Evolutionary conservation across 2,797 vertebrate genomes (phyloP).

Genomic region (Gallinago nigripennis): DNA sequence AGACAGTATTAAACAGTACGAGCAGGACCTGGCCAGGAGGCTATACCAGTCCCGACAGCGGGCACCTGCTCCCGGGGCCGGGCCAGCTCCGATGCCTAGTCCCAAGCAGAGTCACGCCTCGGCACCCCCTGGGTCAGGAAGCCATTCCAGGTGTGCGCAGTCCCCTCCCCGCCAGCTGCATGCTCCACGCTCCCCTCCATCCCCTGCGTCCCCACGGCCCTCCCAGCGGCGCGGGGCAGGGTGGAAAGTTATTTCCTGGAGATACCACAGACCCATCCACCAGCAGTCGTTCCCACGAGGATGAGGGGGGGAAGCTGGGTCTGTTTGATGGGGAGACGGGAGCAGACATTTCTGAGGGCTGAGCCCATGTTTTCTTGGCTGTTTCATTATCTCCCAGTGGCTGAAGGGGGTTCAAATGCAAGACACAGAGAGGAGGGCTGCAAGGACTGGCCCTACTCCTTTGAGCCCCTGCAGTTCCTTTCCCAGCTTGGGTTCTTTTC

Average conservation of each 20-base stretch:
- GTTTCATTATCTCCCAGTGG: not conserved
- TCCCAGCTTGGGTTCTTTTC: not conserved
- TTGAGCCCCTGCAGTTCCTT: not conserved
- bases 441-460: not conserved
- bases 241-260: not conserved
- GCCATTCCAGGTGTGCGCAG: slow-evolving; percentile 66
- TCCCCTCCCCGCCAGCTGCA: slow-evolving; percentile 52
- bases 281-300: not conserved
- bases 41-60: slow-evolving; percentile 91
- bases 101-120: slow-evolving; percentile 44
- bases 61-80: slow-evolving; percentile 79
- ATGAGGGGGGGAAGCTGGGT: not conserved
- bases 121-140: slow-evolving; percentile 40
- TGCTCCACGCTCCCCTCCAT: not conserved
- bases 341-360: not conserved
- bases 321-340: not conserved
- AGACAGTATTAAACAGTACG: slow-evolving; percentile 94
- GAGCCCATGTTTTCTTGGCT: not conserved
- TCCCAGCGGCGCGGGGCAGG: not conserved
- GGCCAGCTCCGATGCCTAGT: slow-evolving; percentile 82
- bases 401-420: not conserved
- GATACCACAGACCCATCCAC: not conserved
- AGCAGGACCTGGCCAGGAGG: slow-evolving; percentile 92
- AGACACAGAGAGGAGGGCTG: not conserved
- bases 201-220: not conserved